A percentile compares a stretch with the other conserved stretches of the same genome.
phyloP scores from a whole-genome alignment of 2,113 vertebrate genomes.

The Brachyistius frenatus region DNA sequence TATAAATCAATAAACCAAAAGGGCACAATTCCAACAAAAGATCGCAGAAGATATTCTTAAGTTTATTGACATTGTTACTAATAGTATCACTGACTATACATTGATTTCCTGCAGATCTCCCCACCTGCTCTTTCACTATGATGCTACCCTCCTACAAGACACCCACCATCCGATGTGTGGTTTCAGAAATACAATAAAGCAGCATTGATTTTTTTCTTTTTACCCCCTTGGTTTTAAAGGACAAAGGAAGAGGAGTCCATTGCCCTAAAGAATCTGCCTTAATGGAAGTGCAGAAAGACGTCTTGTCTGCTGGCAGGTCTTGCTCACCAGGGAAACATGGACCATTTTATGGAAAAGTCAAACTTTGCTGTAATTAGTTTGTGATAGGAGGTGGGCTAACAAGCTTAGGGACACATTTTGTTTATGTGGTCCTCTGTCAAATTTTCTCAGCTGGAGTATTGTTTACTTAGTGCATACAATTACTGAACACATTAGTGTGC shows the following conservation, averaged over 20 bases:
- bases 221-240: slow-evolving; percentile 69
- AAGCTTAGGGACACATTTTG: slow-evolving; percentile 69
- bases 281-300: slow-evolving; percentile 43
- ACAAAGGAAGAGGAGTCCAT: slow-evolving; percentile 55
- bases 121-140: slow-evolving; percentile 21
- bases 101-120: slow-evolving; percentile 67
- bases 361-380: slow-evolving; percentile 70
- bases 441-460: slow-evolving; percentile 66
- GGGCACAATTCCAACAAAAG: slow-evolving; percentile 28
- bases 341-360: slow-evolving; percentile 42
- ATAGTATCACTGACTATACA: slow-evolving; percentile 38
- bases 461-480: slow-evolving; percentile 67
- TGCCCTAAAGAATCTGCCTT: slow-evolving; percentile 36
- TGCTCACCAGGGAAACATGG: slow-evolving; percentile 51
- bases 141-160: slow-evolving; percentile 31
- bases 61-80: slow-evolving; percentile 24
- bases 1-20: slow-evolving; percentile 27
- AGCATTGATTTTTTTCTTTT: slow-evolving; percentile 71
- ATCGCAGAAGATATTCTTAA: not conserved
- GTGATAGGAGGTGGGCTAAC: slow-evolving; percentile 61
- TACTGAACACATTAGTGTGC: slow-evolving; percentile 60
- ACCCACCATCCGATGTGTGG: slow-evolving; percentile 43
- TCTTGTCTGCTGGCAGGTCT: slow-evolving; percentile 57
- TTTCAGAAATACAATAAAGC: slow-evolving; percentile 67
- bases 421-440: slow-evolving; percentile 66